These are phyloP conservation scores for Florisuga fusca DNA, from an alignment of 2,797 vertebrate genomes.

Conservation along the genomic window DNA sequence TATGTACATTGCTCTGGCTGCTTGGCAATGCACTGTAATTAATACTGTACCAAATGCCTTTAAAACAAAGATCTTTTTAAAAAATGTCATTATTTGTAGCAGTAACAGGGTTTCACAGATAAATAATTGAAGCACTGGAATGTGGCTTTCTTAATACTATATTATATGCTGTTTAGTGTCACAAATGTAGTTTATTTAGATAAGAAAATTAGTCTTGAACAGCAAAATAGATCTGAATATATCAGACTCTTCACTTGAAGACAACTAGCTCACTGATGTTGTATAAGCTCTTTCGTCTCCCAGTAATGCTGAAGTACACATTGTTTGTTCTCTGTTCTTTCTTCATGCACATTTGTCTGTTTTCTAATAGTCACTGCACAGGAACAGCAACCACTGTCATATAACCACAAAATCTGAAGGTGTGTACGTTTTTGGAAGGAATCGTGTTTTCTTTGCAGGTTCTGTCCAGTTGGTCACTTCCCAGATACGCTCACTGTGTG, in stretches of 20 bases:
- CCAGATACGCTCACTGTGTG: too few relatives aligned
- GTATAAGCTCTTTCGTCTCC: not conserved
- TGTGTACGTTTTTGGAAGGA: too few relatives aligned
- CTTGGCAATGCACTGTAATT: not conserved
- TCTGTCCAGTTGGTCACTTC: too few relatives aligned
- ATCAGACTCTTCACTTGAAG: not conserved
- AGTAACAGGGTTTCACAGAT: not conserved
- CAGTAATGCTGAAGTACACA: not conserved
- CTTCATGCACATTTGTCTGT: not conserved
- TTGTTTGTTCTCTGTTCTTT: not conserved
- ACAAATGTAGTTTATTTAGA: not conserved
- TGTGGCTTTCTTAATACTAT: not conserved
- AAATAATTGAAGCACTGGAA: not conserved
- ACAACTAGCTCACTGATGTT: not conserved
- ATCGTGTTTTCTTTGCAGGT: too few relatives aligned
- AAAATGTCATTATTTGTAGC: not conserved
- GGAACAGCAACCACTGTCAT: too few relatives aligned
- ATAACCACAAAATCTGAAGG: too few relatives aligned
- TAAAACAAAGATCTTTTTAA: not conserved
- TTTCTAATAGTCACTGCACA: not conserved
- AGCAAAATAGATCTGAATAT: not conserved
- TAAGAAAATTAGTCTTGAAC: not conserved
- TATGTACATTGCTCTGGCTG: not conserved
- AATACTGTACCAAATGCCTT: not conserved
- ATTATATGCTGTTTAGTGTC: not conserved